Evolutionary conservation across 1,140 invertebrate species (phyloP), one percentile per base, ranked within the genome.

Genomic region (Solen grandis): DNA sequence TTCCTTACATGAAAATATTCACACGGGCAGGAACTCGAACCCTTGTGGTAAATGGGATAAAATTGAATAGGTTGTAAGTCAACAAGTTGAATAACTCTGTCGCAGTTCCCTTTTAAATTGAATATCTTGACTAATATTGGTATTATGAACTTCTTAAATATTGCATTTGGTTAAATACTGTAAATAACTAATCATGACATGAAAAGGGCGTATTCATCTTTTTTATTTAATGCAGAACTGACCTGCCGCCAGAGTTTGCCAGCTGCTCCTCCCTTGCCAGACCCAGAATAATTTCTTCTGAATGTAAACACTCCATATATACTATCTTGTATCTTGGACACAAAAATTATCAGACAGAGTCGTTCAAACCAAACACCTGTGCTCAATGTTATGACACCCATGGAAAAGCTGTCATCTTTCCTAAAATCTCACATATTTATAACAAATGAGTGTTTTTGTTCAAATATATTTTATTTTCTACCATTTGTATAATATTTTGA

Each of bases 401-500:
- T 65, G 31, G 31, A 65, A 36, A 65, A 65, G 36, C 33, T 65
- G 5, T 14, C 19, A 38, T 65, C 19, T 22, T 65, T 65, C 33
- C 16, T 65, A 36, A 14, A 36, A 2, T 36, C 62, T 19, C 62
- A 65, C 33, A 65, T 36, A 38, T 65, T 31, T 65, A 41, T n/a
- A n/a, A n/a, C n/a, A n/a, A n/a, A n/a, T n/a, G n/a, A n/a, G n/a
- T n/a, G n/a, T n/a, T n/a, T n/a, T n/a, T n/a, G 33, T 38, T 16
- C 33, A 65, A 5, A 38, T 5, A 2, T 65, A 36, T 2, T 65
- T 65, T 22, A 38, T 65, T 3, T 22, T 36, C 25, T 65, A 65
- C 33, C 31, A 65, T 38, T 22, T 65, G 5, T 38, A 16, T 22
- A n/a, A n/a, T 65, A 65, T 38, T 38, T 36, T 16, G 13, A 13